Conservation (phyloP, 2,113 vertebrate species). For the Macroglossus sobrinus region DNA sequence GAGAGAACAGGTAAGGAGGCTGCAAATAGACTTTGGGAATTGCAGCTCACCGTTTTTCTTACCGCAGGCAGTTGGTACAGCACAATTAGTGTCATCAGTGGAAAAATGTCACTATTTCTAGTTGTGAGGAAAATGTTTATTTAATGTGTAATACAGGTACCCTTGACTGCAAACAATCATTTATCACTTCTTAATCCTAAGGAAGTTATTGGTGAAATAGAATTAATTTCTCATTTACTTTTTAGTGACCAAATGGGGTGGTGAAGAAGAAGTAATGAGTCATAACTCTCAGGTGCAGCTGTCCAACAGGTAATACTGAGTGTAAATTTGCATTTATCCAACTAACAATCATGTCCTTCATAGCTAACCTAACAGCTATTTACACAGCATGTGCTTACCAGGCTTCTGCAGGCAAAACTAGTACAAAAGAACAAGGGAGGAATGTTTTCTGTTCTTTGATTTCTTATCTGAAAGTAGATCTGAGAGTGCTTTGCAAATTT, state of each 20-base stretch:
- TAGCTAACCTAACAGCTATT: not conserved
- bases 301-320: conserved; percentile 86
- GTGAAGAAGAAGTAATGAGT: conserved; percentile 76
- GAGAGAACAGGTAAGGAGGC: not conserved
- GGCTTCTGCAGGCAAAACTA: not conserved
- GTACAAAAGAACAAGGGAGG: not conserved
- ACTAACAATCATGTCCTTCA: not conserved
- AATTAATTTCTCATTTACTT: conserved; percentile 64
- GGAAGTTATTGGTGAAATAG: not conserved
- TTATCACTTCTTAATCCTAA: conserved; percentile 33
- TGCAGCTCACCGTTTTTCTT: not conserved
- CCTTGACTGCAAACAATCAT: not conserved
- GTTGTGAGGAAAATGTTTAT: not conserved
- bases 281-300: conserved; percentile 83
- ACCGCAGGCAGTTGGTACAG: not conserved
- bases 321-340: not conserved
- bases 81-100: not conserved
- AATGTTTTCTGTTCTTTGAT: not conserved
- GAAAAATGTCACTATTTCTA: not conserved
- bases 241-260: conserved; percentile 89
- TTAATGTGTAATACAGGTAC: not conserved
- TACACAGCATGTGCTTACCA: not conserved
- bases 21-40: not conserved
- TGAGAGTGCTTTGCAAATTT: not conserved
- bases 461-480: conserved; percentile 21